A percentile compares a stretch with the other conserved stretches of the same genome.
These are phyloP conservation scores for Serripes groenlandicus DNA, from an alignment of 2,888 invertebrate species.

Conservation along the genomic window DNA sequence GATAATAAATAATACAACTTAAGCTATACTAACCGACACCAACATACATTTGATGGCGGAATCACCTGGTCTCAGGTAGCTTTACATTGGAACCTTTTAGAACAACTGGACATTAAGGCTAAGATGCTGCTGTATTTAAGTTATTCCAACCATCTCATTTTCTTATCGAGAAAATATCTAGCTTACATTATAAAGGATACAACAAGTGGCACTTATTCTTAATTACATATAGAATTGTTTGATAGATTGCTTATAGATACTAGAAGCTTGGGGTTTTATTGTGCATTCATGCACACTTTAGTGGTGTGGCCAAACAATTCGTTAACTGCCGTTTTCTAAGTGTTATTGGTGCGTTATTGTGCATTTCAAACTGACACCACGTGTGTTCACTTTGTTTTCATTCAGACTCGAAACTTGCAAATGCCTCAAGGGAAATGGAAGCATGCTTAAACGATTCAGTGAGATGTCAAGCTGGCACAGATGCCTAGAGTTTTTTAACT, in stretches of 20 bases:
- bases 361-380: slow-evolving; percentile 13
- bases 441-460: no score
- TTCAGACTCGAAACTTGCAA: background rate
- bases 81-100: no score
- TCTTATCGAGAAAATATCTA: no score
- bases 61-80: no score
- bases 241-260: background rate
- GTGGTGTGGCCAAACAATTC: background rate
- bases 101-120: no score
- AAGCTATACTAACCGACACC: no score
- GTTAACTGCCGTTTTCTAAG: background rate
- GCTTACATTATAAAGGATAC: background rate
- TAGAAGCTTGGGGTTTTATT: background rate
- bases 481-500: no score
- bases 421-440: background rate
- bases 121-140: no score
- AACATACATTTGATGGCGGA: no score
- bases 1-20: no score
- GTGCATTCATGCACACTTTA: background rate
- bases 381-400: slow-evolving; percentile 11
- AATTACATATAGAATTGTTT: background rate
- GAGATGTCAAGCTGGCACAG: no score
- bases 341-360: background rate
- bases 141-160: no score
- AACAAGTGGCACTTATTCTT: background rate